Conservation (phyloP, 2,113 vertebrate species). For the Mirounga angustirostris region DNA sequence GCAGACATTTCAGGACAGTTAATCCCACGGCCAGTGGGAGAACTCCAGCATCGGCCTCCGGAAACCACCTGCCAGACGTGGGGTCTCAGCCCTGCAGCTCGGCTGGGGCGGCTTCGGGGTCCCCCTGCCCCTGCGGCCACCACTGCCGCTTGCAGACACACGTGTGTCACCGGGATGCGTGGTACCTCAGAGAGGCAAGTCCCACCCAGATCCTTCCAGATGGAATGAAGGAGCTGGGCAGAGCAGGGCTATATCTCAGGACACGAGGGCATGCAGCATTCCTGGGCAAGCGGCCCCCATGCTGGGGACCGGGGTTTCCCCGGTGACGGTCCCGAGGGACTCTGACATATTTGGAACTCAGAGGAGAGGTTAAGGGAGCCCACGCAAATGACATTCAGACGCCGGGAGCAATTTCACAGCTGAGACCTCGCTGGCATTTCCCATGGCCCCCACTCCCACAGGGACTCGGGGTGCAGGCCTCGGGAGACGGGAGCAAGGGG, state of each 20-base stretch:
- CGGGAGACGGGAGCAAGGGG: background rate
- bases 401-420: fast-evolving
- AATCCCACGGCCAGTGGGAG: background rate
- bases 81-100: fast-evolving
- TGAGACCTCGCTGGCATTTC: fast-evolving
- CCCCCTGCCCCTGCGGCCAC: background rate
- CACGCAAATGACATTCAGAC: background rate
- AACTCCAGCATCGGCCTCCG: background rate
- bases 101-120: fast-evolving
- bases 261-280: fast-evolving
- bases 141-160: background rate
- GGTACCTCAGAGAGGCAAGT: background rate
- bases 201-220: background rate
- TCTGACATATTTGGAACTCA: background rate
- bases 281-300: background rate
- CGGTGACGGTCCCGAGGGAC: background rate
- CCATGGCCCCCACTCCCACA: background rate
- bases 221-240: background rate
- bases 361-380: background rate
- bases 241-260: background rate
- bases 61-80: background rate
- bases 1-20: background rate
- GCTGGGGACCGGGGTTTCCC: background rate
- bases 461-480: background rate
- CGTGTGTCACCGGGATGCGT: fast-evolving